These are phyloP conservation scores for Pilophorus perplexus DNA, from an alignment of 2,888 invertebrate genomes.

Conservation along the genomic window DNA sequence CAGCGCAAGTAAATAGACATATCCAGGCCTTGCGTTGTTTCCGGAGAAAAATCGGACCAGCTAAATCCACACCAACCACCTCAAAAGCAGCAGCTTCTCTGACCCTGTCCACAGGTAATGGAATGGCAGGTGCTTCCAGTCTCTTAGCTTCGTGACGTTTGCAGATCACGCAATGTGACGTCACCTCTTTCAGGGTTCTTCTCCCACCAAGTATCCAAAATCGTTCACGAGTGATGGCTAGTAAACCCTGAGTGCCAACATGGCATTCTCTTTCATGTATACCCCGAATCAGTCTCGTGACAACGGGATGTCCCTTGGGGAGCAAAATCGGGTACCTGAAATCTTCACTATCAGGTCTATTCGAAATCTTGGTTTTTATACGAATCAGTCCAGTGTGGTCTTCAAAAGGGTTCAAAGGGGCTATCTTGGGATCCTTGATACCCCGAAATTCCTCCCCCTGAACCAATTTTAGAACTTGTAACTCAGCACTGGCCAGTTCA, in stretches of 20 bases:
- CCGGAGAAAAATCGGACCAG: conserved; percentile 51
- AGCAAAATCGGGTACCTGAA: conserved; percentile 4
- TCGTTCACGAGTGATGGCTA: neutral
- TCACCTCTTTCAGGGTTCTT: neutral
- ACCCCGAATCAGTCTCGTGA: neutral
- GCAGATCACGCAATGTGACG: neutral
- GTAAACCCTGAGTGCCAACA: neutral
- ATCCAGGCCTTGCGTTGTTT: conserved; percentile 50
- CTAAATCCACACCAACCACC: conserved; percentile 51
- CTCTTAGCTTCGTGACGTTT: neutral
- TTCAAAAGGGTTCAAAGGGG: neutral
- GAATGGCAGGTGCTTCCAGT: neutral
- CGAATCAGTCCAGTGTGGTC: conserved; percentile 5
- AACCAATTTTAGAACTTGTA: neutral
- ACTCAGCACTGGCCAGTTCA: neutral
- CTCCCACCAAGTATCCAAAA: conserved; percentile 5
- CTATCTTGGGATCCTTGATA: neutral
- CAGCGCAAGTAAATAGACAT: conserved; percentile 48
- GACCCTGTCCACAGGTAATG: neutral
- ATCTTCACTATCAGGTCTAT: neutral
- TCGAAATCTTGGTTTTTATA: conserved; percentile 1
- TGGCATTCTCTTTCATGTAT: neutral
- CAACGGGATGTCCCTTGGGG: neutral
- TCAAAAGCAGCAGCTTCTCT: conserved; percentile 48
- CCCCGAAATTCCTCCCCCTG: neutral